phyloP scores from a whole-genome alignment of 2,113 vertebrate species.

The Porphyrio hochstetteri region DNA sequence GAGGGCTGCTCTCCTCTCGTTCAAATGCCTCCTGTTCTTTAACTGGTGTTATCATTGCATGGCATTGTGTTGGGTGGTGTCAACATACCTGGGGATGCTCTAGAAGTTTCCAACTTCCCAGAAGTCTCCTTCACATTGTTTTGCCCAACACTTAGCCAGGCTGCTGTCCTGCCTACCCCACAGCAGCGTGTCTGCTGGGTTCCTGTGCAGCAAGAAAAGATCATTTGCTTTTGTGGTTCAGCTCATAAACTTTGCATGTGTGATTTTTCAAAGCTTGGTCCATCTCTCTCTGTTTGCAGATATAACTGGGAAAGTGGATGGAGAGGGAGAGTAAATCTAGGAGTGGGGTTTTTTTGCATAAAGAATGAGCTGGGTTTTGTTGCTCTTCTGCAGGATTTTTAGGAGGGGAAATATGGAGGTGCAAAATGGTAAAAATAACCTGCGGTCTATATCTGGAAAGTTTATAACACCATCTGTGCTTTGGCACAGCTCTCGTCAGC shows the following conservation, averaged over 20 bases:
- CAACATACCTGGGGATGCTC: neutral
- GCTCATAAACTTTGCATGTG: neutral
- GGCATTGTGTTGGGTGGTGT: neutral
- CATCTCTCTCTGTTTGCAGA: neutral
- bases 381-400: neutral
- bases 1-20: neutral
- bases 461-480: neutral
- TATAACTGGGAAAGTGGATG: neutral
- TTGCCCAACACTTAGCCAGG: rapidly evolving
- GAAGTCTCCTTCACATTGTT: neutral
- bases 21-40: neutral
- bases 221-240: neutral
- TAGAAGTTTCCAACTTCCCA: neutral
- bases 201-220: neutral
- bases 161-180: neutral
- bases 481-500: neutral
- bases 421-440: neutral
- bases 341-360: neutral
- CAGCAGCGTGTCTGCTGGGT: no score
- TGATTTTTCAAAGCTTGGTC: neutral
- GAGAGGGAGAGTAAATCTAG: neutral
- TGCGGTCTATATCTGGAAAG: neutral
- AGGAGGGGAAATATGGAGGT: neutral
- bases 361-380: neutral
- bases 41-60: rapidly evolving